Evolutionary conservation across 2,797 vertebrate species (phyloP), one percentile per base, ranked within the genome.

Genomic region (Tauraco hartlaubi): DNA sequence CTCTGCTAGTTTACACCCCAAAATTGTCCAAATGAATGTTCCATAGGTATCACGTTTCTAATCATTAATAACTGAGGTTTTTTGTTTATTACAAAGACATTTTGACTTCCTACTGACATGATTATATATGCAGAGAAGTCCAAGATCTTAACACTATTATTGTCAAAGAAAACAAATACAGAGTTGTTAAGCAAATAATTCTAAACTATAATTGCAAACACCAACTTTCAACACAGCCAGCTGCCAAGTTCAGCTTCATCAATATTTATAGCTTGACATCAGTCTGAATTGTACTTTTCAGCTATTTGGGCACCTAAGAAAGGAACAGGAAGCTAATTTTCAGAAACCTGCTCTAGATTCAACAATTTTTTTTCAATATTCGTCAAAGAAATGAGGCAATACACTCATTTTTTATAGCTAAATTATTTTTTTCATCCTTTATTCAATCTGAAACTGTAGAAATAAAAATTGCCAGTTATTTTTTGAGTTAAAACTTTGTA

Each of bases 181-280:
- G 52, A 94, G 68, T 44, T 90, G 78, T 94, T 92, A 90, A 90
- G 80, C 80, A 94, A 92, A 90, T 88, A 78, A 94, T 81, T 80
- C 72, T 88, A 39, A 85, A 74, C 85, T 81, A 62, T 48, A 94
- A 85, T 43, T 76, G 68, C 87, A 78, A 94, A 80, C 62, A 94
- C 31, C 64, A 78, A 64, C 89, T 90, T 91, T 26, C 79, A 94
- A 81, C 22, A 55, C 25, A 94, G 59, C 29, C 69, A 94, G 88
- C 66, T 88, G 76, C 66, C 94, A 91, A 92, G 72, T 11, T 81
- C 77, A 92, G 78, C 82, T 88, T 90, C 84, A 83, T 91, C 79
- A 91, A 84, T 93, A 97, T 92, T 92, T 92, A 94, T 68, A 95
- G 51, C 35, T 3, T 88, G 85, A 81, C 46, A 91, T 78, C 54